Conservation (phyloP, 2,113 vertebrate genomes). For the Oryzias melastigma region DNA sequence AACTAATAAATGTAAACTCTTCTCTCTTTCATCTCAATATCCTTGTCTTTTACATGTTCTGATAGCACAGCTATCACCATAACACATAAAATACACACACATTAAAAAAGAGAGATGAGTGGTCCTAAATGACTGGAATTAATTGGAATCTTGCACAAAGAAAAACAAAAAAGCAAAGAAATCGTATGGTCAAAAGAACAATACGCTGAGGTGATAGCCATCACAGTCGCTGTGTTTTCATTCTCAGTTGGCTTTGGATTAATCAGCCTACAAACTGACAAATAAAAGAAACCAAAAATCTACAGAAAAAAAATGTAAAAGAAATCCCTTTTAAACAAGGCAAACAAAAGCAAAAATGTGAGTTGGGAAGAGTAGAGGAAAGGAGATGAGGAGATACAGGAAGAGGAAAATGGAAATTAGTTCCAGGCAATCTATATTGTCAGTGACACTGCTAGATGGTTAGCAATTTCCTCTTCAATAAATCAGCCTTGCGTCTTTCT, state of each 20-base stretch:
- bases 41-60: slow-evolving; percentile 23
- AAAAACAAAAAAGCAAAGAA: slow-evolving; percentile 33
- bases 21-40: slow-evolving; percentile 45
- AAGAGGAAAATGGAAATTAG: slow-evolving; percentile 71
- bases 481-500: slow-evolving; percentile 68
- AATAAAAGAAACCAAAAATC: background rate
- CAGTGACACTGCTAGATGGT: slow-evolving; percentile 73
- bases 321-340: slow-evolving; percentile 1
- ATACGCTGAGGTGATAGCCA: slow-evolving; percentile 47
- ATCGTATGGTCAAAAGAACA: slow-evolving; percentile 34
- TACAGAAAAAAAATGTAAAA: background rate
- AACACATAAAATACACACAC: background rate
- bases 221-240: slow-evolving; percentile 27
- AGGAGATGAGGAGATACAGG: slow-evolving; percentile 24
- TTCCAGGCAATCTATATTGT: slow-evolving; percentile 65
- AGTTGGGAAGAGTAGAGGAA: slow-evolving; percentile 1
- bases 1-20: slow-evolving; percentile 40
- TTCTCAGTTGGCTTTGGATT: slow-evolving; percentile 26
- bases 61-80: slow-evolving; percentile 12
- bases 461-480: slow-evolving; percentile 77
- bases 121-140: slow-evolving; percentile 31
- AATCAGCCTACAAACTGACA: slow-evolving; percentile 28
- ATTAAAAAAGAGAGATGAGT: slow-evolving; percentile 25
- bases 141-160: slow-evolving; percentile 30
- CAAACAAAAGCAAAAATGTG: background rate